A percentile compares a stretch with the other conserved stretches of the same genome.
Evolutionary conservation across 2,113 vertebrate species (phyloP).

Genomic region (Tychaedon coryphoeus): DNA sequence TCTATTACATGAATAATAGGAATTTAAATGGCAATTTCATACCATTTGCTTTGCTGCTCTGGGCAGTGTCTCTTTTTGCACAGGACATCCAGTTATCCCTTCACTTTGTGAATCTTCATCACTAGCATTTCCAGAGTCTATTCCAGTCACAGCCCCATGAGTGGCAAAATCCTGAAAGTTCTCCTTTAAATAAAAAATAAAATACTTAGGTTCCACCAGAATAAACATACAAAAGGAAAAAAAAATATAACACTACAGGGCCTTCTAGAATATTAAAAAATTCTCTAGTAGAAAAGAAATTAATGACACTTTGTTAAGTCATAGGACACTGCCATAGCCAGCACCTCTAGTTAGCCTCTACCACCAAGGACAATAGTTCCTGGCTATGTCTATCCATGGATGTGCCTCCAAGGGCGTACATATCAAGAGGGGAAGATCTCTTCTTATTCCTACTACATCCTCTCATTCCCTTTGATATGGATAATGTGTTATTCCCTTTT

Average conservation of each 20-base stretch:
- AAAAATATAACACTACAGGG: not conserved
- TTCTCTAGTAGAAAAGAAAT: not conserved
- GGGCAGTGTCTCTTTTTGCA: constrained; percentile 56
- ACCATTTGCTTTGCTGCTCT: constrained; percentile 73
- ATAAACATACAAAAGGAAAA: not conserved
- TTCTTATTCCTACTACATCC: not conserved
- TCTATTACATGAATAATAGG: not conserved
- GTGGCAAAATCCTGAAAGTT: constrained; percentile 73
- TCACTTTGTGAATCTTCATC: constrained; percentile 79
- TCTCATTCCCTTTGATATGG: not conserved
- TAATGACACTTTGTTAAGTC: not conserved
- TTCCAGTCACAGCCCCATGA: constrained; percentile 73
- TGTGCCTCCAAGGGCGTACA: not conserved
- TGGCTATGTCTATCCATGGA: not conserved
- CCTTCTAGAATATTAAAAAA: not conserved
- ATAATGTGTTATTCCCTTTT: not conserved
- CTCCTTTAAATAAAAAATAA: constrained; percentile 50
- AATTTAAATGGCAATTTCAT: not conserved
- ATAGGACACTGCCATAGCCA: not conserved
- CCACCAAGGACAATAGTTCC: not conserved
- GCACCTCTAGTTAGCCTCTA: not conserved
- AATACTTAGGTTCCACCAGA: not conserved
- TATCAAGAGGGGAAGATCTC: not conserved
- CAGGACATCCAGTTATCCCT: constrained; percentile 38
- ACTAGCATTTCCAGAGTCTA: constrained; percentile 81